A percentile compares a stretch with the other conserved stretches of the same genome.
Evolutionary conservation across 2,888 invertebrate species (phyloP).

Genomic region (Abrostola triplasia): DNA sequence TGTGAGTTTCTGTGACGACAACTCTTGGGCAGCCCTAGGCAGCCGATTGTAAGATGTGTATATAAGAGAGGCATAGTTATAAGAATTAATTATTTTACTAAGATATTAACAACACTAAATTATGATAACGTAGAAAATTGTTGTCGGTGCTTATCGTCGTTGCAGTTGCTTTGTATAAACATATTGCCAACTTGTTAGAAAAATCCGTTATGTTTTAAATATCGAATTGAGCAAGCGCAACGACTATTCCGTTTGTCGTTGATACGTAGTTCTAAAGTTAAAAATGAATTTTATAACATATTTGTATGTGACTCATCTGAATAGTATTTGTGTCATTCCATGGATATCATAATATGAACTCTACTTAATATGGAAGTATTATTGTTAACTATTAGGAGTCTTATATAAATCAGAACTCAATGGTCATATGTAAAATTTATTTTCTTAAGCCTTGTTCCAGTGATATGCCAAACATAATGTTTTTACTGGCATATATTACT

Average conservation of each 20-base stretch:
- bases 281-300: constrained; percentile 13
- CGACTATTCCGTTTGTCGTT: constrained; percentile 9
- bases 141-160: constrained; percentile 14
- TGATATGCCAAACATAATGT: background rate
- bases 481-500: background rate
- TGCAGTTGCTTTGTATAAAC: constrained; percentile 5
- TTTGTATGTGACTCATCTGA: constrained; percentile 7
- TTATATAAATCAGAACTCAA: background rate
- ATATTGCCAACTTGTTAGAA: constrained; percentile 1
- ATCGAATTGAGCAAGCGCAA: constrained; percentile 10
- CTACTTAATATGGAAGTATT: constrained; percentile 40
- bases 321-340: constrained; percentile 27
- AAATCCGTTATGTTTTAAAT: constrained; percentile 8
- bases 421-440: background rate
- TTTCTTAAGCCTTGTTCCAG: background rate
- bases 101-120: constrained; percentile 13
- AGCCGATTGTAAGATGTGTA: constrained; percentile 30
- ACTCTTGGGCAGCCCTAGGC: constrained; percentile 19
- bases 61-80: constrained; percentile 31
- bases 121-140: constrained; percentile 12
- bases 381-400: background rate
- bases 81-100: constrained; percentile 15
- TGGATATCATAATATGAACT: constrained; percentile 19
- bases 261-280: constrained; percentile 5
- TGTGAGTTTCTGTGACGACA: constrained; percentile 8